Base-by-base conservation (phyloP, 2,797 vertebrate species). In the Acestrorhynchus altus region DNA sequence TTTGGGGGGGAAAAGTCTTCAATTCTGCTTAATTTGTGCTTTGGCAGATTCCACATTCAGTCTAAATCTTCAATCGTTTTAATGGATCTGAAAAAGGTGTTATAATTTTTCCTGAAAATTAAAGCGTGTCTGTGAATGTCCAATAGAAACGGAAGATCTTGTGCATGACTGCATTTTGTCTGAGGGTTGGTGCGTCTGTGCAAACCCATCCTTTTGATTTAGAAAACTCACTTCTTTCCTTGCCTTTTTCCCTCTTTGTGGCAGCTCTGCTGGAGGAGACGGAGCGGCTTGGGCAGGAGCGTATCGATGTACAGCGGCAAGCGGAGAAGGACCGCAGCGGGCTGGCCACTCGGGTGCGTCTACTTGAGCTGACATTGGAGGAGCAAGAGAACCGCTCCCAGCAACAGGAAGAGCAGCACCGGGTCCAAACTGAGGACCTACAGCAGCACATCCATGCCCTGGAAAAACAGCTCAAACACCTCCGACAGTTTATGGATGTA, bases 401-500 rank as follows among this genome's bases (percentile, higher is more conserved):
- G 15, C 94, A 95, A 52, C 89, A 94, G 0, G 92, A 94, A 82
- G 88, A 90, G 61, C 88, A 87, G 26, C 91, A 95, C 84, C 91
- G 94, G 1, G 81, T 89, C 77, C 93, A 96, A 65, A 89, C 93
- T 0, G 84, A 92, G 9, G 95, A 97, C 74, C 93, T 98, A 46
- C 89, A 88, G 82, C 96, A 98, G 90, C 96, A 91, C 31, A 91
- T 98, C 79, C 90, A 91, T 61, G 93, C 95, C 24, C 94, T 99
- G 28, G 97, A 99, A 86, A 98, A 96, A 83, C 97, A 98, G 74
- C 90, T 99, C 40, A 98, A 95, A 85, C 94, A 93, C 13, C 91
- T 99, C 82, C 90, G 98, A 0, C 96, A 98, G 61, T 99, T 99
- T 83, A 99, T 99, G 85, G 96, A 99, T 51, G 98, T 96, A 13